Evolutionary conservation across 2,797 vertebrate species (phyloP).

Genomic region (Crossoptilon crossoptilon): DNA sequence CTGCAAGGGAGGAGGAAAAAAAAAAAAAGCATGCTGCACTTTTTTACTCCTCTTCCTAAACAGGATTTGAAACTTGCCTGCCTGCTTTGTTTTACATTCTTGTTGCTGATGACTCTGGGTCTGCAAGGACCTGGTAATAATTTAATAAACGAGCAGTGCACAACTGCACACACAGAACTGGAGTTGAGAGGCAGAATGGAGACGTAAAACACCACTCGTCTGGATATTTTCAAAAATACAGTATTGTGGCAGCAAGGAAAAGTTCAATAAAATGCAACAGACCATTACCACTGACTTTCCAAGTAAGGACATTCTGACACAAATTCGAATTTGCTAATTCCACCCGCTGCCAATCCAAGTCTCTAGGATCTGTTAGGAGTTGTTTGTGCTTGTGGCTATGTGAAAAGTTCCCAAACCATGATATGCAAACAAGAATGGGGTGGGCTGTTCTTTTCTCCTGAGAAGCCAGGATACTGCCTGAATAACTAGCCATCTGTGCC

Average conservation of each 20-base stretch:
- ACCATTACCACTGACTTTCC: neutral
- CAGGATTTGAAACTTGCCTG: neutral
- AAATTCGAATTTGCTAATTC: neutral
- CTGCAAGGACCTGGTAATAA: neutral
- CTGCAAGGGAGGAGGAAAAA: neutral
- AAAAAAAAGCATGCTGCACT: neutral
- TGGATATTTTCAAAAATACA: neutral
- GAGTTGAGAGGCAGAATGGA: neutral
- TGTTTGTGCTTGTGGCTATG: neutral
- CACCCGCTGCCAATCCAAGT: neutral
- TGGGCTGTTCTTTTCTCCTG: neutral
- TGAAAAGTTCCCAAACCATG: neutral
- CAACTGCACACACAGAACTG: neutral
- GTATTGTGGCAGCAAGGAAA: neutral
- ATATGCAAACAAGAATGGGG: neutral
- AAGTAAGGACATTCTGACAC: neutral
- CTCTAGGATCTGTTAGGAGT: neutral
- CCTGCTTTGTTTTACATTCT: neutral
- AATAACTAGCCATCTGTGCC: conserved; percentile 29
- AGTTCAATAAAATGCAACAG: neutral
- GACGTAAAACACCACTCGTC: neutral
- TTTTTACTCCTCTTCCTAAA: neutral
- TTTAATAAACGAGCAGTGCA: neutral
- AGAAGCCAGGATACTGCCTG: neutral
- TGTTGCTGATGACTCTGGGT: neutral